phyloP scores from a whole-genome alignment of 64 coral and sea anemone genomes.

The Orbicella faveolata region DNA sequence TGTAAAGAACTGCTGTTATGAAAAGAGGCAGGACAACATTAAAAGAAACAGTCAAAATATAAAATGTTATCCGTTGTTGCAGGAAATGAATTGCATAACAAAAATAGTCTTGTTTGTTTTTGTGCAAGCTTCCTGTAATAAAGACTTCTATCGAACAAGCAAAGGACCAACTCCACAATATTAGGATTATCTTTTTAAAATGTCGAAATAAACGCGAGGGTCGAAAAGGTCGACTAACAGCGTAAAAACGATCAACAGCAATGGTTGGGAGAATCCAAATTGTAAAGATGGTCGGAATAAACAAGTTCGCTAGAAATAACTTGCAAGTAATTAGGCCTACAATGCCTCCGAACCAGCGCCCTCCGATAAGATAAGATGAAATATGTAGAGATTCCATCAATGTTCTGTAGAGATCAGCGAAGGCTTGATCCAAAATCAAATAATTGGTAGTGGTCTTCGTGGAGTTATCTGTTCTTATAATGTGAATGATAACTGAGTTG shows the following conservation, averaged over 20 bases:
- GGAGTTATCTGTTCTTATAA: neutral
- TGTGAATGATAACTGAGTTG: neutral
- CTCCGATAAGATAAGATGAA: neutral
- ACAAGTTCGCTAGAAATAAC: neutral
- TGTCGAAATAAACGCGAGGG: neutral
- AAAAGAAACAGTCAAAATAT: neutral
- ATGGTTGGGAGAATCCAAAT: slow-evolving; percentile 5
- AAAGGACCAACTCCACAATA: neutral
- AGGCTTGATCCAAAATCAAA: neutral
- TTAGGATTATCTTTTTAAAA: neutral
- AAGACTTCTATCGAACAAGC: neutral
- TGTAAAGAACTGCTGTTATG: neutral
- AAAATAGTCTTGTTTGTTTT: neutral
- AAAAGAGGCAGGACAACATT: neutral
- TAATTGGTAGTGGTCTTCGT: neutral
- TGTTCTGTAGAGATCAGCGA: neutral
- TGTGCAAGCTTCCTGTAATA: neutral
- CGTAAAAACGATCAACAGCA: slow-evolving; percentile 13
- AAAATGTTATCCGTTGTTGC: neutral
- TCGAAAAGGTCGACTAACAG: slow-evolving; percentile 2
- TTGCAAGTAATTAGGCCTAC: neutral
- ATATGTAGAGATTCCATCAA: neutral
- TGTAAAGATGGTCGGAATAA: neutral
- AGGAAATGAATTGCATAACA: neutral
- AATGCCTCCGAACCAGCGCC: neutral